phyloP scores from a whole-genome alignment of 2,888 invertebrate species.

The Campoletis raptor region DNA sequence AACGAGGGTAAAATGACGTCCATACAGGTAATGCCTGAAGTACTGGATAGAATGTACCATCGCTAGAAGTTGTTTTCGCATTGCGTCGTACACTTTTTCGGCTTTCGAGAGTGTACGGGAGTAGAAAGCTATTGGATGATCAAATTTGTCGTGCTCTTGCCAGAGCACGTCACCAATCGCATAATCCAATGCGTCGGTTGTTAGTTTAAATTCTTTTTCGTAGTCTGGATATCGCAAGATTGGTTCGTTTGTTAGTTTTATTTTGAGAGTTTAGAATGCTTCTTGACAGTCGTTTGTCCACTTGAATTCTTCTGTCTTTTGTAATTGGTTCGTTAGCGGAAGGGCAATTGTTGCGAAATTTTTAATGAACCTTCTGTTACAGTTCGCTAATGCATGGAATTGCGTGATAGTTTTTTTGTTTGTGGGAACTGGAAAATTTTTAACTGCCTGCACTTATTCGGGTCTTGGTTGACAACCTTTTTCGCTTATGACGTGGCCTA shows the following conservation, averaged over 20 bases:
- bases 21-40: constrained; percentile 59
- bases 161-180: constrained; percentile 73
- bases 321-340: constrained; percentile 44
- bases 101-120: constrained; percentile 75
- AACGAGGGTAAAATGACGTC: constrained; percentile 39
- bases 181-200: constrained; percentile 58
- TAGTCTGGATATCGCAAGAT: constrained; percentile 53
- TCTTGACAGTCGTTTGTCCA: constrained; percentile 52
- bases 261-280: constrained; percentile 62
- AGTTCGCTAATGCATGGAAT: constrained; percentile 50
- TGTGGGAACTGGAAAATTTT: constrained; percentile 55
- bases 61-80: constrained; percentile 75
- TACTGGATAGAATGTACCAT: constrained; percentile 52
- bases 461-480: constrained; percentile 60
- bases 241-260: constrained; percentile 46
- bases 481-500: constrained; percentile 62
- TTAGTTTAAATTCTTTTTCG: constrained; percentile 48
- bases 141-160: constrained; percentile 74
- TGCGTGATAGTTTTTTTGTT: constrained; percentile 57
- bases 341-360: constrained; percentile 45
- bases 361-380: constrained; percentile 62
- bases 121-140: constrained; percentile 76
- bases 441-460: constrained; percentile 42
- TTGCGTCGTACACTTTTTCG: constrained; percentile 72
- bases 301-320: constrained; percentile 46